Percentiles rank a stretch among this genome's conserved stretches.
Evolutionary conservation across 2,888 invertebrate genomes (phyloP).

Genomic region (Catotricha subobsoleta): DNA sequence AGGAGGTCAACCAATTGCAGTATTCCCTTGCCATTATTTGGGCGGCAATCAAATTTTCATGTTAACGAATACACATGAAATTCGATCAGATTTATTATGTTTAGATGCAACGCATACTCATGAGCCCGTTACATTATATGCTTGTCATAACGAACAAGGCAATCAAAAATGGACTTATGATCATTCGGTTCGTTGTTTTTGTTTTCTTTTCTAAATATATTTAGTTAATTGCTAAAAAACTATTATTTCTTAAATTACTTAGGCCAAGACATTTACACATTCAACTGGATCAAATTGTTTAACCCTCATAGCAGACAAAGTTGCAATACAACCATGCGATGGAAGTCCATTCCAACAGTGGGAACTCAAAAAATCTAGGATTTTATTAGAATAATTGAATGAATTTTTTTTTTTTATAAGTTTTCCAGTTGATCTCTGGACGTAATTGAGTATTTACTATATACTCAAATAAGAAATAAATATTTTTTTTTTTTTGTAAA

Average conservation of each 20-base stretch:
- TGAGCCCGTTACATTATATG: neutral
- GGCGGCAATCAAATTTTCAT: conserved; percentile 1
- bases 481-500: too few species aligned
- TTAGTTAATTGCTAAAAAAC: too few species aligned
- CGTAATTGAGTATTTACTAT: too few species aligned
- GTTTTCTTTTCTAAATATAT: too few species aligned
- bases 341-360: neutral
- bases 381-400: too few species aligned
- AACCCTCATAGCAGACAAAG: neutral
- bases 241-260: neutral
- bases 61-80: neutral
- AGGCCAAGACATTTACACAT: neutral
- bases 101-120: neutral
- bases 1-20: neutral
- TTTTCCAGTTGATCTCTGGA: too few species aligned
- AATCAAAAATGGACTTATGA: too few species aligned
- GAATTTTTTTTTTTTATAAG: too few species aligned
- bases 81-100: neutral
- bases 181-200: too few species aligned
- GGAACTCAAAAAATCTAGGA: too few species aligned
- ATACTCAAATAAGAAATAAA: too few species aligned
- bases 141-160: neutral
- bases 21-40: neutral
- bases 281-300: neutral
- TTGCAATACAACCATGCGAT: neutral